These are phyloP conservation scores for Leiothrix lutea DNA, from an alignment of 2,113 vertebrate genomes.

Conservation along the genomic window DNA sequence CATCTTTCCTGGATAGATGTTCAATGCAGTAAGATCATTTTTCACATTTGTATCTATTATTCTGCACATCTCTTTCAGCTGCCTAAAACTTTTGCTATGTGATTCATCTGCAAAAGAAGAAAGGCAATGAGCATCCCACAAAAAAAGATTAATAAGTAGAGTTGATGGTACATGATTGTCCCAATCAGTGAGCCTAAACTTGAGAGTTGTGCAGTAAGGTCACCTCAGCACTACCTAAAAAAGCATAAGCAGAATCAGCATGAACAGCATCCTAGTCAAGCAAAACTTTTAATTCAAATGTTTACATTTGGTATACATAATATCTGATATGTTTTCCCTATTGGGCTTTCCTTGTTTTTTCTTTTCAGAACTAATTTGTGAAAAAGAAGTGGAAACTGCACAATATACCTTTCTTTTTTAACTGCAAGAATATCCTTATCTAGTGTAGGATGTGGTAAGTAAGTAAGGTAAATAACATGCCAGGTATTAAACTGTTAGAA, in stretches of 20 bases:
- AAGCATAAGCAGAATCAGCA: neutral
- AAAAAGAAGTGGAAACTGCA: neutral
- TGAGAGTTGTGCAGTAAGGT: neutral
- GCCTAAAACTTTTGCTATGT: neutral
- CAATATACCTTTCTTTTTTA: neutral
- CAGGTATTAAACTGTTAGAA: neutral
- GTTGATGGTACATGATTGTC: neutral
- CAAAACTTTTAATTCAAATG: neutral
- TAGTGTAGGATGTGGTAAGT: neutral
- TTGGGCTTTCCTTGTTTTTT: neutral
- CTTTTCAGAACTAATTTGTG: neutral
- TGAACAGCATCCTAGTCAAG: neutral
- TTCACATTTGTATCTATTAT: neutral
- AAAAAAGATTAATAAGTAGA: neutral
- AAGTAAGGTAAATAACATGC: neutral
- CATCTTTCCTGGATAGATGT: neutral
- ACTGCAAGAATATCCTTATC: neutral
- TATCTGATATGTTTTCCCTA: neutral
- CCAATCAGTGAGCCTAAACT: neutral
- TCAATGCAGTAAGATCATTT: neutral
- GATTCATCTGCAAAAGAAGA: neutral
- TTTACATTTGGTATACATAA: neutral
- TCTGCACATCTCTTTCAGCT: neutral
- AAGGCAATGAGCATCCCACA: neutral
- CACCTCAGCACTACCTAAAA: neutral